Percentiles rank a stretch among this genome's conserved stretches.
These are phyloP conservation scores for Cromileptes altivelis DNA, from an alignment of 2,113 vertebrate species.

Conservation along the genomic window DNA sequence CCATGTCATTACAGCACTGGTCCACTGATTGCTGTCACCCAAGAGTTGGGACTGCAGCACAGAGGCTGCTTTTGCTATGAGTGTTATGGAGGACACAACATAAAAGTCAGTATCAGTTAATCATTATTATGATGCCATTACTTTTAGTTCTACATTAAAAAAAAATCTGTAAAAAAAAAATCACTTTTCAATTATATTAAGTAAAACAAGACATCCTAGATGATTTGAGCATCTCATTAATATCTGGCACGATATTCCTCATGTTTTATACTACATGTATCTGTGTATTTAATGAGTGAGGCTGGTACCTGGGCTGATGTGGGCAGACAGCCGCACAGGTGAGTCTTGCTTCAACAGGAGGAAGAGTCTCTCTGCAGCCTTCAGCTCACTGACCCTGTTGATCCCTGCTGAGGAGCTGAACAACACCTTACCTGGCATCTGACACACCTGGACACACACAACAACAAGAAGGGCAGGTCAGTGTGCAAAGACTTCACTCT, in stretches of 20 bases:
- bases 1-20: constrained; percentile 72
- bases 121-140: too few relatives aligned
- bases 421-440: constrained; percentile 91
- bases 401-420: constrained; percentile 84
- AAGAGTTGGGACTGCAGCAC: constrained; percentile 74
- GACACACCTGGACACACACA: constrained; percentile 85
- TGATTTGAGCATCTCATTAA: not conserved
- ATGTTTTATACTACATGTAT: not conserved
- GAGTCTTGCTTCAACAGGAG: constrained; percentile 85
- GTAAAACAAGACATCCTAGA: not conserved
- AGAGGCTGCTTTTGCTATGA: constrained; percentile 71
- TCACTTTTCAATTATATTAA: not conserved
- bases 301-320: constrained; percentile 63
- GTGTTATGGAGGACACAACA: not conserved
- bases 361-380: constrained; percentile 91
- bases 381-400: constrained; percentile 83
- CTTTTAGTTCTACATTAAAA: too few relatives aligned
- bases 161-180: too few relatives aligned
- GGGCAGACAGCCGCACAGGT: constrained; percentile 67
- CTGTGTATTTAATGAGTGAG: not conserved
- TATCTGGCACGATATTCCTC: not conserved
- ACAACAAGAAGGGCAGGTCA: not conserved
- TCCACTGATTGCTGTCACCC: constrained; percentile 68
- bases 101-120: not conserved
- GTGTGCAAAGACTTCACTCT: not conserved